Conservation (phyloP, 1,140 invertebrate species). For the Carcinoscorpius rotundicauda region DNA sequence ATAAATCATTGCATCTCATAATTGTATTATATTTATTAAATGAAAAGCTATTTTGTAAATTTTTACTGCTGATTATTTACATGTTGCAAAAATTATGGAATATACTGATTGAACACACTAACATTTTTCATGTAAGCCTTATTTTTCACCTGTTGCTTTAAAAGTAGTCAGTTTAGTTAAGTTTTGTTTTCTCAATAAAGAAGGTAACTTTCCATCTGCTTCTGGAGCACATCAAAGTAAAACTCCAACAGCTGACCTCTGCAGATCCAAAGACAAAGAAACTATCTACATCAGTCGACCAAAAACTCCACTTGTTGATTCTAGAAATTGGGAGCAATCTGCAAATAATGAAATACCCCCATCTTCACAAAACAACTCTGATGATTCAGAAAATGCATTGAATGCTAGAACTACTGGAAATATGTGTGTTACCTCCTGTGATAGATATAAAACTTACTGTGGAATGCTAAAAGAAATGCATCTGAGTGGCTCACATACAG, state of each 20-base stretch:
- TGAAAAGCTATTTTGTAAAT: not conserved
- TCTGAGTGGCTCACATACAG: too few species aligned
- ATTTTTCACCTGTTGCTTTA: too few species aligned
- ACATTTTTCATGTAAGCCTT: too few species aligned
- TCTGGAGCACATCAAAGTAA: conserved; percentile 51
- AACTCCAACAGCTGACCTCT: conserved; percentile 77
- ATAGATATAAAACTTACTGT: too few species aligned
- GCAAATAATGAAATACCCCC: not conserved
- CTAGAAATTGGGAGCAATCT: conserved; percentile 36
- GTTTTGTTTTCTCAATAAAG: too few species aligned
- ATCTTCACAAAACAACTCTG: too few species aligned
- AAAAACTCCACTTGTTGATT: conserved; percentile 69
- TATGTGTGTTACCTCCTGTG: too few species aligned
- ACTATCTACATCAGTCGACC: conserved; percentile 51
- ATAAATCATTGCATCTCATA: too few species aligned
- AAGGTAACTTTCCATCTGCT: not conserved
- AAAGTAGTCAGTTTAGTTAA: not conserved
- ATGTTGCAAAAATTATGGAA: conserved; percentile 1
- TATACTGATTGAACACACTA: too few species aligned
- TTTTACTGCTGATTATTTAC: not conserved
- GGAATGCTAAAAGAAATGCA: too few species aligned
- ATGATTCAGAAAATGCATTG: too few species aligned
- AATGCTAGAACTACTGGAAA: too few species aligned
- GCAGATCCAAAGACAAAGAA: conserved; percentile 55
- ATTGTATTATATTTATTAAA: not conserved